Evolutionary conservation across 2,113 vertebrate genomes (phyloP), one percentile per base, ranked within the genome.

Genomic region (Sander lucioperca): DNA sequence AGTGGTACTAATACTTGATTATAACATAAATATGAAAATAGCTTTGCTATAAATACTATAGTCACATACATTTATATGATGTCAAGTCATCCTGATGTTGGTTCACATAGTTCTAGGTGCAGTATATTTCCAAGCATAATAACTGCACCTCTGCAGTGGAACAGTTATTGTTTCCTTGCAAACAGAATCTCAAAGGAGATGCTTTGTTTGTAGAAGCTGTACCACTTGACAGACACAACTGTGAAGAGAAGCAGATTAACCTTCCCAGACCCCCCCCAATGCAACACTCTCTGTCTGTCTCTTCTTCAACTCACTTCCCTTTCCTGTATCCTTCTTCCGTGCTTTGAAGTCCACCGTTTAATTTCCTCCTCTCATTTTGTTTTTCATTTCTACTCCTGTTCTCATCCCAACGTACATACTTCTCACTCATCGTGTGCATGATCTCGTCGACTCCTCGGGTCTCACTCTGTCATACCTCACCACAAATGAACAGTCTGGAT

Each of bases 401-500:
- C 64, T 77, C 69, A 84, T 71, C 61, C 45, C 54, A 36, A 30
- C 21, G 23, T 72, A 45, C 72, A 77, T 27, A 50, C 64, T 67
- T 78, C 69, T 56, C 51, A 82, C 63, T 87, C 65, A 80, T 81
- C 39, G 66, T 58, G 45, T 36, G n/a, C 3, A 5, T 75, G 72
- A 67, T 67, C 83, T 85, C 43, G 9, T 79, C 73, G n/a, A 54
- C 66, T 73, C 66, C 72, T 76, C 61, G 2, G 82, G 65, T 89
- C 89, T 88, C 88, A 89, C 56, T 61, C 89, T 87, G 90, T 91
- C 90, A 82, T 66, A 76, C 76, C 83, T 89, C 77, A 73, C 85
- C 87, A 80, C 92, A 93, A 93, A 91, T 83, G 86, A 93, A 80
- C 78, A 85, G 86, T 77, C 84, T 85, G 77, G 87, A 84, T 88